phyloP scores from a whole-genome alignment of 2,113 vertebrate genomes.

The Nothoprocta pentlandii region DNA sequence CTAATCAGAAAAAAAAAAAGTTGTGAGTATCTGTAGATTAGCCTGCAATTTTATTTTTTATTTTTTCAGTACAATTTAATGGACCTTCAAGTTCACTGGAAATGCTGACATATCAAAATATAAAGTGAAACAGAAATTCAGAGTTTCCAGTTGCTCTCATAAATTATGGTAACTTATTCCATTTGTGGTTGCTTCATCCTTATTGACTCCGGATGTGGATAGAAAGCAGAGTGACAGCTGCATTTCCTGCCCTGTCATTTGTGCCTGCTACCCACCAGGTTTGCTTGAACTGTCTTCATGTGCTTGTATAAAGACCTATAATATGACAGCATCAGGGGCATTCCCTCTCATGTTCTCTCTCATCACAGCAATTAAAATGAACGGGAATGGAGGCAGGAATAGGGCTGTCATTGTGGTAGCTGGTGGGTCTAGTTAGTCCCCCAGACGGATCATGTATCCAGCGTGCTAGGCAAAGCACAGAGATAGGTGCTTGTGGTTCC shows the following conservation, averaged over 20 bases:
- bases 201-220: not conserved
- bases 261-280: not conserved
- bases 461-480: not conserved
- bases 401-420: not conserved
- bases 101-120: not conserved
- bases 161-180: not conserved
- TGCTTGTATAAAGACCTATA: not conserved
- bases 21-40: not conserved
- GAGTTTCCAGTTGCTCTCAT: not conserved
- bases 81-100: not conserved
- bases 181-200: not conserved
- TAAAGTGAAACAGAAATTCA: not conserved
- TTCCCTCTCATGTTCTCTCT: not conserved
- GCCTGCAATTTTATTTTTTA: not conserved
- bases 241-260: not conserved
- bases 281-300: not conserved
- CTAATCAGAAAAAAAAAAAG: not conserved
- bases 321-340: accelerated
- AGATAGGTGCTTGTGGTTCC: not conserved
- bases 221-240: not conserved
- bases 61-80: not conserved
- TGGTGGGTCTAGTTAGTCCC: not conserved
- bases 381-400: not conserved
- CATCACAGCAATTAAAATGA: not conserved
- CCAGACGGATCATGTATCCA: accelerated